phyloP scores from a whole-genome alignment of 2,113 vertebrate genomes.

The Alligator mississippiensis region DNA sequence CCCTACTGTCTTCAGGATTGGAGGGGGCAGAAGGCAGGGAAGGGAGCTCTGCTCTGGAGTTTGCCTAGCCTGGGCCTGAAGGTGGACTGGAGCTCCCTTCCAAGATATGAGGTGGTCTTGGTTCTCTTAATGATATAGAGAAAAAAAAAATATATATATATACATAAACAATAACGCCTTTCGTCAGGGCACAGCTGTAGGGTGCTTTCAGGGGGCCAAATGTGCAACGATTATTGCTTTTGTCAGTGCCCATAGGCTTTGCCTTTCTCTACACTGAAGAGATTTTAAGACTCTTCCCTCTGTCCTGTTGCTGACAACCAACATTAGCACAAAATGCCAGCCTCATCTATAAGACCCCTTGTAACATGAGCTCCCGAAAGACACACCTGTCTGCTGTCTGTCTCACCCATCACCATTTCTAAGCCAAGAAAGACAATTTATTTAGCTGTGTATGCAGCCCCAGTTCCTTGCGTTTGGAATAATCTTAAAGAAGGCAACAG shows the following conservation, averaged over 20 bases:
- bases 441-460: neutral
- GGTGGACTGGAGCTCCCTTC: too few relatives aligned
- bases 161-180: too few relatives aligned
- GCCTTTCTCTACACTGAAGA: neutral
- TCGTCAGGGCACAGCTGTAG: too few relatives aligned
- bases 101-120: too few relatives aligned
- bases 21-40: too few relatives aligned
- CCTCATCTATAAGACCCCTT: fast-evolving
- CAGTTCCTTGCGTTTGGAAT: neutral
- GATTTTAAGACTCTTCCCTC: neutral
- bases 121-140: too few relatives aligned
- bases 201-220: too few relatives aligned
- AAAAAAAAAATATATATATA: too few relatives aligned
- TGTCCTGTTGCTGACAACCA: neutral
- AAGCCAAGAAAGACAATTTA: neutral
- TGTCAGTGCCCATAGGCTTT: neutral
- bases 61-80: too few relatives aligned
- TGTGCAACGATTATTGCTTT: too few relatives aligned
- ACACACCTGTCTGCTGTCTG: fast-evolving
- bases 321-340: neutral
- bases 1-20: too few relatives aligned
- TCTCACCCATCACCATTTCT: neutral
- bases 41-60: too few relatives aligned
- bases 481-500: neutral
- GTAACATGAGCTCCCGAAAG: neutral